A percentile compares a stretch with the other conserved stretches of the same genome.
phyloP scores from a whole-genome alignment of 2,797 vertebrate genomes.

The Pipistrellus nathusii region DNA sequence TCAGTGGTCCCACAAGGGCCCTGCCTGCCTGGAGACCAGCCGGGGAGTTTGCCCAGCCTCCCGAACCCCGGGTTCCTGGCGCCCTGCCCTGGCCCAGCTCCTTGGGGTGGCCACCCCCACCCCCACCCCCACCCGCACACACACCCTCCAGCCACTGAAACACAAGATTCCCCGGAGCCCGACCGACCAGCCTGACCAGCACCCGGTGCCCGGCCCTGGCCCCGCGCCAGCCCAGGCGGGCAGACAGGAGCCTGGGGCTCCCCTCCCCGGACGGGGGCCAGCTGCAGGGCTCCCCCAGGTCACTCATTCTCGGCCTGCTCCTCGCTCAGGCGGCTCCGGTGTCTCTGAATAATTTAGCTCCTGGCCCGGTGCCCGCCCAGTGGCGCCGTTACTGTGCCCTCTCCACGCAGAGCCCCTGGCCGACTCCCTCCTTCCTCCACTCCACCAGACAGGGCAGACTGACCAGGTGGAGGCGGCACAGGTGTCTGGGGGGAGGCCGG shows the following conservation, averaged over 20 bases:
- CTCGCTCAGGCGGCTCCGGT: background rate
- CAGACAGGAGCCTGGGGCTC: background rate
- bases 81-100: background rate
- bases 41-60: too few species aligned
- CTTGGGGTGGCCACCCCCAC: background rate
- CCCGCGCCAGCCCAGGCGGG: background rate
- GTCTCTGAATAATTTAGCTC: conserved; percentile 46
- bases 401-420: background rate
- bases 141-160: background rate
- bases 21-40: too few species aligned
- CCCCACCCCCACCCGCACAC: background rate
- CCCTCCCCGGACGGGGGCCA: background rate
- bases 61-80: background rate
- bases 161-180: background rate
- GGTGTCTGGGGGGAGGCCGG: conserved; percentile 62
- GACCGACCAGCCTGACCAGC: conserved; percentile 69
- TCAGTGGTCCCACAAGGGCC: background rate
- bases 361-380: background rate
- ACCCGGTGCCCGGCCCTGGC: background rate
- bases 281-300: background rate
- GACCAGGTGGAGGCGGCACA: conserved; percentile 29
- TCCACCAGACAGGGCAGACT: background rate
- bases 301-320: background rate
- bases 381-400: background rate
- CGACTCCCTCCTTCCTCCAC: background rate